These are phyloP conservation scores for Euproctis similis DNA, from an alignment of 2,888 invertebrate genomes.

Conservation along the genomic window DNA sequence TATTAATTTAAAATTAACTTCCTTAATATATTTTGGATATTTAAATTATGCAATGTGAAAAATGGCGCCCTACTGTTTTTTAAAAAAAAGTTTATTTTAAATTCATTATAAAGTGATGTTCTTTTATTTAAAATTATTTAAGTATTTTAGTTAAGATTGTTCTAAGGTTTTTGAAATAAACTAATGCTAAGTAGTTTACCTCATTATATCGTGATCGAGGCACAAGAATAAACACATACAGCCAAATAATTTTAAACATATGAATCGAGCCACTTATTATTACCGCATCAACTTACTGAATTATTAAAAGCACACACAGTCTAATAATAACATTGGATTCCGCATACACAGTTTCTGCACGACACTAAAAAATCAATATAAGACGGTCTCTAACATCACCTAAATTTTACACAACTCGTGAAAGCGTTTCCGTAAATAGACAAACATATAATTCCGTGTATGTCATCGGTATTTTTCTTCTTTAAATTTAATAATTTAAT, in stretches of 20 bases:
- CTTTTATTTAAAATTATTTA: no score
- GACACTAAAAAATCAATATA: constrained; percentile 68
- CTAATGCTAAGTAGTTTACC: constrained; percentile 17
- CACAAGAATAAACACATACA: constrained; percentile 15
- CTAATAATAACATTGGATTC: constrained; percentile 56
- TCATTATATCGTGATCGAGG: constrained; percentile 12
- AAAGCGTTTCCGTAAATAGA: constrained; percentile 14
- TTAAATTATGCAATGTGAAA: no score
- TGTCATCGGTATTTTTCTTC: constrained; percentile 18
- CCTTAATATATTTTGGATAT: no score
- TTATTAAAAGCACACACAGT: constrained; percentile 33
- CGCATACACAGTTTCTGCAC: constrained; percentile 51
- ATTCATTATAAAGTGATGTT: neutral
- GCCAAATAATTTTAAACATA: neutral
- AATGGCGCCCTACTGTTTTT: constrained; percentile 14
- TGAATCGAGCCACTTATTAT: neutral
- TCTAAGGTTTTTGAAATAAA: no score
- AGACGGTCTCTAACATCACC: constrained; percentile 18
- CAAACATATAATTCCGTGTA: constrained; percentile 17
- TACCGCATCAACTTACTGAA: constrained; percentile 20
- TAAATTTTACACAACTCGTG: constrained; percentile 15
- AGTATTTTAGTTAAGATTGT: no score
- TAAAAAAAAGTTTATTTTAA: neutral
- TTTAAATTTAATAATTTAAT: constrained; percentile 24
- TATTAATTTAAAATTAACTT: no score